phyloP scores from a whole-genome alignment of 1,140 invertebrate species.

The Amyelois transitella region DNA sequence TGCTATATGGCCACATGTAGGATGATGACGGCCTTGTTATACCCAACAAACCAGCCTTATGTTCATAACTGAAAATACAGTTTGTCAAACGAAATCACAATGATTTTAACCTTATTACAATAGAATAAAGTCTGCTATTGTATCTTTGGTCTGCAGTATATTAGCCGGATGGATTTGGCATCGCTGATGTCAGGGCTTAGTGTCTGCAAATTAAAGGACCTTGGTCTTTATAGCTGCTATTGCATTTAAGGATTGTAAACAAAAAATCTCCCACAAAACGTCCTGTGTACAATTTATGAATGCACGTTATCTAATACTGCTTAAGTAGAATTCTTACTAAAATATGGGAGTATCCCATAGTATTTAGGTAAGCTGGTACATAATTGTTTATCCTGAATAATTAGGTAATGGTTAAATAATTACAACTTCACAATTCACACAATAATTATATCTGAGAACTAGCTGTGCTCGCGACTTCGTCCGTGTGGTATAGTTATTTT shows the following conservation, averaged over 20 bases:
- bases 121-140: not conserved
- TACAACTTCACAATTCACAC: too few relatives aligned
- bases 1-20: slow-evolving; percentile 59
- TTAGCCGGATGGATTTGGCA: not conserved
- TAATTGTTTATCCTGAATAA: too few relatives aligned
- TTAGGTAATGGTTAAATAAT: too few relatives aligned
- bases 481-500: too few relatives aligned
- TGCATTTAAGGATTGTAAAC: not conserved
- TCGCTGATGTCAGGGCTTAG: slow-evolving; percentile 20
- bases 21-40: slow-evolving; percentile 46
- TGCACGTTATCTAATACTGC: not conserved
- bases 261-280: not conserved
- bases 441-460: too few relatives aligned
- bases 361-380: too few relatives aligned
- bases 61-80: not conserved
- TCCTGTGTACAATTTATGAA: not conserved
- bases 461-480: too few relatives aligned
- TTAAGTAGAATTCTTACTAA: too few relatives aligned
- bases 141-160: not conserved
- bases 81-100: not conserved
- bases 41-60: slow-evolving; percentile 8
- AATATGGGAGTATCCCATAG: too few relatives aligned
- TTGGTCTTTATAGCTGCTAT: slow-evolving; percentile 9
- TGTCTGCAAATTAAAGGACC: slow-evolving; percentile 9
- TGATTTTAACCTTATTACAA: not conserved